These are phyloP conservation scores for Geococcyx californianus DNA, from an alignment of 2,113 vertebrate species.

Conservation along the genomic window DNA sequence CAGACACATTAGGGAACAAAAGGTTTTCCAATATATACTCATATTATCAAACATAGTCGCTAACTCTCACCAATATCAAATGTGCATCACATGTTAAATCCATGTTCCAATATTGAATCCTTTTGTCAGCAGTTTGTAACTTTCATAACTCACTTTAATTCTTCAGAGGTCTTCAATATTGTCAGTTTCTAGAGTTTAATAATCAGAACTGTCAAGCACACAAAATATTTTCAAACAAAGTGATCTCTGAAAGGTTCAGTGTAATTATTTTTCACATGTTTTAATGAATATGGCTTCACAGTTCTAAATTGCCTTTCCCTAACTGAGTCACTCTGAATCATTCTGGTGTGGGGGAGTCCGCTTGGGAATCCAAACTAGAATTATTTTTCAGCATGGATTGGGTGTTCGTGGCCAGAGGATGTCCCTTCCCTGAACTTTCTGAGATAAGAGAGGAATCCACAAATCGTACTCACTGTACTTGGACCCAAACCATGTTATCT, in stretches of 20 bases:
- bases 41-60: conserved; percentile 56
- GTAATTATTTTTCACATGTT: conserved; percentile 69
- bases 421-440: conserved; percentile 30
- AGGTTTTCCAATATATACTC: conserved; percentile 61
- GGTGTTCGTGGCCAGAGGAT: neutral
- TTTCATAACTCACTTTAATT: conserved; percentile 59
- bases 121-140: conserved; percentile 60
- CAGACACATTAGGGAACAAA: conserved; percentile 69
- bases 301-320: conserved; percentile 32
- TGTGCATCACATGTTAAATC: conserved; percentile 64
- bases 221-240: conserved; percentile 70
- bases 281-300: conserved; percentile 66
- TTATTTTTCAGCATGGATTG: conserved; percentile 21
- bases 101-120: conserved; percentile 28
- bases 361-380: conserved; percentile 17
- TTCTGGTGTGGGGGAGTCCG: conserved; percentile 42
- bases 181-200: conserved; percentile 64
- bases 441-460: conserved; percentile 22
- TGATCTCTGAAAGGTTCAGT: conserved; percentile 58
- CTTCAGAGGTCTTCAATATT: conserved; percentile 66
- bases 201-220: conserved; percentile 61
- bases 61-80: conserved; percentile 68
- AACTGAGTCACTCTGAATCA: conserved; percentile 56
- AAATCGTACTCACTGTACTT: neutral
- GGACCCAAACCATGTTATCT: neutral